Evolutionary conservation across 2,797 vertebrate genomes (phyloP).

Genomic region (Poecilia picta): DNA sequence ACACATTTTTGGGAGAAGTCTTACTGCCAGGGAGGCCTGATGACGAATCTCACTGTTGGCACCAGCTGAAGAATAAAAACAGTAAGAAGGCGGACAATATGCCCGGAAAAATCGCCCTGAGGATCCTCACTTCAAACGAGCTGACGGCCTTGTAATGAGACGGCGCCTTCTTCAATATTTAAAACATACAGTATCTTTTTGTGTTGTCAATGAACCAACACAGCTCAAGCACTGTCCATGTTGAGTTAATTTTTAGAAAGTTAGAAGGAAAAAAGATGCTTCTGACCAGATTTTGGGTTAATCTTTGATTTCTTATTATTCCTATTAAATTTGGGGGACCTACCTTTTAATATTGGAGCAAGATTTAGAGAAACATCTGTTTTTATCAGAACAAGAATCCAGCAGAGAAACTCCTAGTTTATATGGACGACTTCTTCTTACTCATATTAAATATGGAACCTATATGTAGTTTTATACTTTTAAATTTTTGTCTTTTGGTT

Average conservation of each 20-base stretch:
- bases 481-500: too few species aligned
- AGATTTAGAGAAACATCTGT: too few species aligned
- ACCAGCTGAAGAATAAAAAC: constrained; percentile 82
- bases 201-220: neutral
- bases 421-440: too few species aligned
- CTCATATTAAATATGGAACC: too few species aligned
- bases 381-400: too few species aligned
- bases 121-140: constrained; percentile 72
- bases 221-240: neutral
- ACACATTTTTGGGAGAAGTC: constrained; percentile 90
- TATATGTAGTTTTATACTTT: too few species aligned
- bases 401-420: too few species aligned
- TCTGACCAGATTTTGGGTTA: neutral
- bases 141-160: constrained; percentile 85
- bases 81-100: constrained; percentile 76
- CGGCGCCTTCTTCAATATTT: neutral
- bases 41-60: constrained; percentile 68
- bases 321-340: too few species aligned
- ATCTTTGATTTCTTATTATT: neutral
- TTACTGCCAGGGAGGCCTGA: constrained; percentile 79
- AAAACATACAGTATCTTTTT: too few species aligned
- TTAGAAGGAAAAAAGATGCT: neutral
- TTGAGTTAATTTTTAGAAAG: neutral
- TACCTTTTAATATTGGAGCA: too few species aligned
- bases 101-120: constrained; percentile 81